These are phyloP conservation scores for Drosophila virilis DNA, from an alignment of 1,140 invertebrate genomes.

Conservation along the genomic window DNA sequence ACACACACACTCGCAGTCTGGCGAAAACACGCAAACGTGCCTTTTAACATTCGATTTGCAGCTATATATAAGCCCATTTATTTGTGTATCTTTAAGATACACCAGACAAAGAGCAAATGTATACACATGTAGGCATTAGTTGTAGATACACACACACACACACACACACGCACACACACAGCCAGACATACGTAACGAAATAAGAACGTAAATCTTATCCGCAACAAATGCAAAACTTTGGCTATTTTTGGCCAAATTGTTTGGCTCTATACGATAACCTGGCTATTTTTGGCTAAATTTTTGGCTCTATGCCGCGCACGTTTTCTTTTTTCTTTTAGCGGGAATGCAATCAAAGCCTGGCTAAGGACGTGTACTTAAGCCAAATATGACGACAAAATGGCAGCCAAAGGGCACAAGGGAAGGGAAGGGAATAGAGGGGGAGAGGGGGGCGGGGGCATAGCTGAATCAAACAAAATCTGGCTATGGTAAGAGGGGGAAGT, in stretches of 20 bases:
- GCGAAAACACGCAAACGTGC: slow-evolving; percentile 65
- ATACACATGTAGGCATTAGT: slow-evolving; percentile 1
- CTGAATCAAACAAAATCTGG: not conserved
- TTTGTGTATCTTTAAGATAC: slow-evolving; percentile 62
- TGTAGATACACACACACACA: slow-evolving; percentile 3
- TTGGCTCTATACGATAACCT: not conserved
- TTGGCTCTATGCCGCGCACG: not conserved
- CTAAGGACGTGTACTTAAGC: not conserved
- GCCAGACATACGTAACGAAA: not conserved
- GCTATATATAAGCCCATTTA: slow-evolving; percentile 39
- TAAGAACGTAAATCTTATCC: not conserved
- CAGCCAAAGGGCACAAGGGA: no score
- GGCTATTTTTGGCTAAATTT: slow-evolving; percentile 6
- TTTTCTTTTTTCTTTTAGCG: not conserved
- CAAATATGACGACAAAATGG: slow-evolving; percentile 51
- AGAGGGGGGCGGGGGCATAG: not conserved
- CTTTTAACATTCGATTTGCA: slow-evolving; percentile 60
- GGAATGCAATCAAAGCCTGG: not conserved
- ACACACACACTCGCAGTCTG: no score
- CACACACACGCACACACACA: slow-evolving; percentile 1
- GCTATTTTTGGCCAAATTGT: slow-evolving; percentile 7
- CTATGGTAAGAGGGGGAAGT: not conserved
- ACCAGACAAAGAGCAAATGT: slow-evolving; percentile 21
- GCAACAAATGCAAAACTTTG: not conserved
- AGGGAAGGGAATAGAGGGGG: no score